phyloP scores from a whole-genome alignment of 1,140 invertebrate species.

The Nephila pilipes region DNA sequence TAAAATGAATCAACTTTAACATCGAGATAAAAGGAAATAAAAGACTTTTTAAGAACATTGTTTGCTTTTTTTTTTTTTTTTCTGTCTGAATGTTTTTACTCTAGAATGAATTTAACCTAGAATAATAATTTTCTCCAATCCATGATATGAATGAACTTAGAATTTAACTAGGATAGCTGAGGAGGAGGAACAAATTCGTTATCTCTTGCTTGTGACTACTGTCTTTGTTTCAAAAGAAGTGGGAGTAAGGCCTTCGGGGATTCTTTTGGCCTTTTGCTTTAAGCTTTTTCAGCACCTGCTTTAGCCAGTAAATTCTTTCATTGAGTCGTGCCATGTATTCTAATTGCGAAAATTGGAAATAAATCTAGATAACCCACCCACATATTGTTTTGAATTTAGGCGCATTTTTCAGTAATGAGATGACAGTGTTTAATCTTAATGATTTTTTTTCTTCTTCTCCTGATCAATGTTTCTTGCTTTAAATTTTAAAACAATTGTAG shows the following conservation, averaged over 20 bases:
- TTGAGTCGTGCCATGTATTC: neutral
- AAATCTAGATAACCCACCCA: neutral
- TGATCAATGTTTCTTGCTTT: neutral
- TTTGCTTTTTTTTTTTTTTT: no score
- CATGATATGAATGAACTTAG: neutral
- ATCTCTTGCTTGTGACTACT: neutral
- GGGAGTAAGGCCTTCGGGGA: neutral
- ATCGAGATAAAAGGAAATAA: no score
- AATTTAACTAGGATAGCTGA: neutral
- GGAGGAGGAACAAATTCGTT: neutral
- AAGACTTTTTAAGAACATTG: no score
- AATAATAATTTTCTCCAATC: no score
- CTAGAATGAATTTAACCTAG: no score
- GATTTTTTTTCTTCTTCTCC: neutral
- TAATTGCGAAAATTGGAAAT: neutral
- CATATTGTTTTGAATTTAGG: neutral
- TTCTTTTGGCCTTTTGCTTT: neutral
- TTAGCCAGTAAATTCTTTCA: neutral
- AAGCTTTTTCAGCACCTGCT: neutral
- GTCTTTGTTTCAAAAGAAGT: neutral
- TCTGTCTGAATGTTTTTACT: no score
- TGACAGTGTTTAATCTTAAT: neutral
- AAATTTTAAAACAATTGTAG: no score
- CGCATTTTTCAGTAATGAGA: neutral
- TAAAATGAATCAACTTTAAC: no score